Evolutionary conservation across 1,140 invertebrate species (phyloP).

Genomic region (Neoseiulus cucumeris): DNA sequence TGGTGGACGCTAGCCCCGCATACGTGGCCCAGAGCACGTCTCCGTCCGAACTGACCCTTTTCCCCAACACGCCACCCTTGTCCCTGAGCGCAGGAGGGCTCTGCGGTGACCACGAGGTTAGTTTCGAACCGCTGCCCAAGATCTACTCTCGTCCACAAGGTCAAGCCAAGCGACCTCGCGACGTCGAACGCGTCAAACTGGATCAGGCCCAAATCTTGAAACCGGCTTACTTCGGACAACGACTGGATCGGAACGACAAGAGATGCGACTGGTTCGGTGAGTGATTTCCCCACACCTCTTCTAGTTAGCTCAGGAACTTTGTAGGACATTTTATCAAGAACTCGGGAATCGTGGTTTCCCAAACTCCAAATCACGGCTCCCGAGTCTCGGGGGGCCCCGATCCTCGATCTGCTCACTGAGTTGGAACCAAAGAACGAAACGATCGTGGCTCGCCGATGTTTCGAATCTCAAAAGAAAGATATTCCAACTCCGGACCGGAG

Average conservation of each 20-base stretch:
- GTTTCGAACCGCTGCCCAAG: background rate
- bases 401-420: too few species aligned
- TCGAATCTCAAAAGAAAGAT: too few species aligned
- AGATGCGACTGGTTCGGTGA: conserved; percentile 8
- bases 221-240: background rate
- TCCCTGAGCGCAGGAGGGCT: background rate
- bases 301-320: too few species aligned
- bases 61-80: background rate
- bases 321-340: too few species aligned
- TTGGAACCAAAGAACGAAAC: too few species aligned
- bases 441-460: too few species aligned
- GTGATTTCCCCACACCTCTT: too few species aligned
- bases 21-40: background rate
- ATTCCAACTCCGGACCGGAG: too few species aligned
- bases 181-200: conserved; percentile 1
- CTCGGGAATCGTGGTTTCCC: too few species aligned
- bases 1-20: background rate
- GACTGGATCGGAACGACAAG: background rate
- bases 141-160: conserved; percentile 8
- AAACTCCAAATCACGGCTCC: too few species aligned
- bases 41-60: conserved; percentile 9
- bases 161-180: background rate
- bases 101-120: conserved; percentile 3
- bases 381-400: too few species aligned
- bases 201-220: background rate